phyloP scores from a whole-genome alignment of 1,140 invertebrate genomes.

The Drosophila takahashii region DNA sequence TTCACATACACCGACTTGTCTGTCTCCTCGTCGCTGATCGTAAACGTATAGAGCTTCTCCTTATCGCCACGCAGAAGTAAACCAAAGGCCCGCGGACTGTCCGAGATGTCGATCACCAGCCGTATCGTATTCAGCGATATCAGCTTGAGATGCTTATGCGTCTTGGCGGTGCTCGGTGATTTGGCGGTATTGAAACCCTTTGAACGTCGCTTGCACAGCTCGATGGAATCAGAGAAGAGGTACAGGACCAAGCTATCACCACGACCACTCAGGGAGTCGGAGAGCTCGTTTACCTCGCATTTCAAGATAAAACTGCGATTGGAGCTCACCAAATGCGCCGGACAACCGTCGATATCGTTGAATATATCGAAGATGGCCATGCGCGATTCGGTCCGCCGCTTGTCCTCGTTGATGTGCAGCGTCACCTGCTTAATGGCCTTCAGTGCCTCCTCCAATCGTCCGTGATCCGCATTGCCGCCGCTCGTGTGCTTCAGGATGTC shows the following conservation, averaged over 20 bases:
- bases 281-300: constrained; percentile 95
- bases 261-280: constrained; percentile 93
- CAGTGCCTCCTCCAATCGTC: constrained; percentile 93
- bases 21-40: constrained; percentile 91
- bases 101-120: constrained; percentile 93
- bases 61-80: constrained; percentile 93
- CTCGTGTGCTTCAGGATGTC: constrained; percentile 96
- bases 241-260: constrained; percentile 95
- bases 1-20: constrained; percentile 93
- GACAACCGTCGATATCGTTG: constrained; percentile 99
- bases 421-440: constrained; percentile 96
- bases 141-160: constrained; percentile 96
- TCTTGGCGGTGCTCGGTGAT: constrained; percentile 90
- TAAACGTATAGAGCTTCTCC: constrained; percentile 95
- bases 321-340: constrained; percentile 95
- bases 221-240: constrained; percentile 96
- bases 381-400: constrained; percentile 96
- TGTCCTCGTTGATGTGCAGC: constrained; percentile 98
- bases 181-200: constrained; percentile 90
- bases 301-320: constrained; percentile 94
- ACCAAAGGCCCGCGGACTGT: constrained; percentile 95
- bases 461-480: constrained; percentile 94
- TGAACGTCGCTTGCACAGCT: constrained; percentile 95
- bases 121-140: constrained; percentile 94
- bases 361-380: constrained; percentile 98